phyloP scores from a whole-genome alignment of 2,888 invertebrate species.

The Encarsia formosa region DNA sequence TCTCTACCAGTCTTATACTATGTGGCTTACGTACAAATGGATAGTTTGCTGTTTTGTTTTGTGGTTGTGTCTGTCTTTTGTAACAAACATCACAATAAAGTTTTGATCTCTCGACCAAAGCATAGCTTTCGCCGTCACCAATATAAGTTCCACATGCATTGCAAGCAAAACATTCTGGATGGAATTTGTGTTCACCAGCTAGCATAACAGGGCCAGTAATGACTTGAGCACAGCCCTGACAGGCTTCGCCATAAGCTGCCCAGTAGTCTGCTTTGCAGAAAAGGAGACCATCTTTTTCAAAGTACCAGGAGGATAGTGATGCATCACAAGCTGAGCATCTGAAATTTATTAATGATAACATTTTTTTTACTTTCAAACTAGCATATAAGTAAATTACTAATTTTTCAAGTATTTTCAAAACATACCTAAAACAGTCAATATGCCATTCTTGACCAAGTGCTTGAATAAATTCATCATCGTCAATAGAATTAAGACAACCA shows the following conservation, averaged over 20 bases:
- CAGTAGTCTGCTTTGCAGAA: slow-evolving; percentile 89
- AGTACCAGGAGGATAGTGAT: slow-evolving; percentile 85
- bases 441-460: slow-evolving; percentile 86
- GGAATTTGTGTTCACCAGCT: slow-evolving; percentile 91
- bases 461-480: slow-evolving; percentile 74
- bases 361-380: too few species aligned
- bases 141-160: slow-evolving; percentile 75
- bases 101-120: slow-evolving; percentile 83
- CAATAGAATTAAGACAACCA: slow-evolving; percentile 70
- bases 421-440: slow-evolving; percentile 79
- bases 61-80: slow-evolving; percentile 65
- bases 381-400: not conserved
- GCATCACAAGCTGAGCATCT: slow-evolving; percentile 88
- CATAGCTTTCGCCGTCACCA: slow-evolving; percentile 90
- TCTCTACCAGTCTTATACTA: slow-evolving; percentile 79
- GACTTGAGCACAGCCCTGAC: slow-evolving; percentile 83
- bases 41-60: slow-evolving; percentile 55
- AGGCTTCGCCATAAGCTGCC: slow-evolving; percentile 81
- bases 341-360: slow-evolving; percentile 16
- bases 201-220: slow-evolving; percentile 91
- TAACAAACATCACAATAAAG: slow-evolving; percentile 83
- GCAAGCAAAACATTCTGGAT: slow-evolving; percentile 93
- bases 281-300: slow-evolving; percentile 83
- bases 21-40: slow-evolving; percentile 62
- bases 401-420: not conserved